phyloP scores from a whole-genome alignment of 2,113 vertebrate species.

The Tachuris rubrigastra region DNA sequence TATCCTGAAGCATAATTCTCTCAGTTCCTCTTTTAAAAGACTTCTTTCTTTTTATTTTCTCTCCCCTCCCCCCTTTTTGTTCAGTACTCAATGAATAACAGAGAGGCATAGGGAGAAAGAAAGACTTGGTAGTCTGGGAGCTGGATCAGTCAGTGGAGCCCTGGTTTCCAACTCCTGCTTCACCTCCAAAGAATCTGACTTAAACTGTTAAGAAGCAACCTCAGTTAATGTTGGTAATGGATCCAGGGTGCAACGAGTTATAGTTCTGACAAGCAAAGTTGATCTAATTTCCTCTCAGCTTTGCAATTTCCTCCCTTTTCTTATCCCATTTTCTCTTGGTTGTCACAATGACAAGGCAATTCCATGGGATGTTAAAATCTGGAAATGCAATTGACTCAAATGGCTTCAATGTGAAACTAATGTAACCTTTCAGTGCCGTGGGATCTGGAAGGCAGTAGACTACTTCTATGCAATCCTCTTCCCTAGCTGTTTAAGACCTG shows the following conservation, averaged over 20 bases:
- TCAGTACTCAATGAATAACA: neutral
- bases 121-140: neutral
- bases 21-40: neutral
- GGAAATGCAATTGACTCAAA: slow-evolving; percentile 55
- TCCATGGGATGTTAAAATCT: slow-evolving; percentile 44
- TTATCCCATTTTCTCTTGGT: slow-evolving; percentile 33
- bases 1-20: neutral
- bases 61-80: neutral
- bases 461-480: neutral
- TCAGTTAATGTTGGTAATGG: slow-evolving; percentile 44
- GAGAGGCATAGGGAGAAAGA: neutral
- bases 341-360: slow-evolving; percentile 57
- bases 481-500: neutral
- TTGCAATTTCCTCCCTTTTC: slow-evolving; percentile 61
- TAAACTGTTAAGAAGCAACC: slow-evolving; percentile 4
- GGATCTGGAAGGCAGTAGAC: neutral
- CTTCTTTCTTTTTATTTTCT: neutral
- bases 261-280: slow-evolving; percentile 56
- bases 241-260: slow-evolving; percentile 28
- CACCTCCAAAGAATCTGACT: neutral
- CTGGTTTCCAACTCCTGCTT: neutral
- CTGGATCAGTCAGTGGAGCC: neutral
- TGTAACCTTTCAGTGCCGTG: neutral
- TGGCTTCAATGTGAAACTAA: slow-evolving; percentile 38
- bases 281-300: slow-evolving; percentile 61